Evolutionary conservation across 2,888 invertebrate species (phyloP).

Genomic region (Corythucha ciliata): DNA sequence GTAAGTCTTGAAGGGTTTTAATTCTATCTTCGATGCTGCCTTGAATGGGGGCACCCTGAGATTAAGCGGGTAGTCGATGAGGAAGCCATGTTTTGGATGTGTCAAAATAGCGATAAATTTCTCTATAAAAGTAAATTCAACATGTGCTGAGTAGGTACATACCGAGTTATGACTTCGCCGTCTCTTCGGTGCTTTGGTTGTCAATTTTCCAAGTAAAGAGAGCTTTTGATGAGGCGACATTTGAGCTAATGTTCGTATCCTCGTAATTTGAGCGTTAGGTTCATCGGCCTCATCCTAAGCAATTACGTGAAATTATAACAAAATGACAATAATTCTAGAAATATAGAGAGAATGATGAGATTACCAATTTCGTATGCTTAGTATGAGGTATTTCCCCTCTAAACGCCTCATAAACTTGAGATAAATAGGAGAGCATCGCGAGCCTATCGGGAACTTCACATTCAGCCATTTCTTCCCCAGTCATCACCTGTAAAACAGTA

Average conservation of each 20-base stretch:
- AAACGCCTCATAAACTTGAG: constrained; percentile 82
- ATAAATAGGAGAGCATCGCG: constrained; percentile 71
- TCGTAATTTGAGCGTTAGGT: constrained; percentile 22
- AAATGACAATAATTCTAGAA: not conserved
- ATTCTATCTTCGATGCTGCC: constrained; percentile 21
- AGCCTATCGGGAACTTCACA: constrained; percentile 62
- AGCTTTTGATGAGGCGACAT: constrained; percentile 31
- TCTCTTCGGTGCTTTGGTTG: constrained; percentile 28
- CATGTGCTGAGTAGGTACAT: constrained; percentile 18
- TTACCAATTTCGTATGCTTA: constrained; percentile 62
- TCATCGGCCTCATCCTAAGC: constrained; percentile 25
- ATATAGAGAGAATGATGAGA: not conserved
- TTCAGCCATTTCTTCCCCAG: constrained; percentile 63
- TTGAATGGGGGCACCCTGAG: constrained; percentile 20
- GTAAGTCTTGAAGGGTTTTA: constrained; percentile 17
- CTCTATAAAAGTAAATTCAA: not conserved
- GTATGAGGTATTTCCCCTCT: constrained; percentile 82
- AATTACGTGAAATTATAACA: constrained; percentile 12
- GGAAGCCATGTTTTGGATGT: not conserved
- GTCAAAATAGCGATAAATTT: not conserved
- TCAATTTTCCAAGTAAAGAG: constrained; percentile 33
- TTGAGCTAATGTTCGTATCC: constrained; percentile 32
- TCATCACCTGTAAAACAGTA: constrained; percentile 55
- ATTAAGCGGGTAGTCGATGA: not conserved
- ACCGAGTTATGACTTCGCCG: constrained; percentile 32